Base-by-base conservation (phyloP, 2,113 vertebrate genomes). In the Brachionichthys hirsutus region DNA sequence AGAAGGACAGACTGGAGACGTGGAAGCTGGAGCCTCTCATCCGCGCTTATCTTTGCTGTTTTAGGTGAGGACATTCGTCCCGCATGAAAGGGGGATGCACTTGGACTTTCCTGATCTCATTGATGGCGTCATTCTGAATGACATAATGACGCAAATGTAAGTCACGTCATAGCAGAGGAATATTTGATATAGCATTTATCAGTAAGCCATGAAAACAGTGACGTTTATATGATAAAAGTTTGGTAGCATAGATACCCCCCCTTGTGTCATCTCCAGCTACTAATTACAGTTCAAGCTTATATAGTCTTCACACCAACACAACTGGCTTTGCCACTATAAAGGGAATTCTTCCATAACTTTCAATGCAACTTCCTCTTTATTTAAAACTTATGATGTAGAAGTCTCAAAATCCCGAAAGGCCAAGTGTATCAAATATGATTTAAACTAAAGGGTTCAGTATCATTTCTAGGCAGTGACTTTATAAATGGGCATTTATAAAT, bases 121-220 rank as follows among this genome's bases (percentile, higher is more conserved):
- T 67, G 89, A 90, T 67, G 90, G 90, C 62, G 69, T 88, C 43
- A 78, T 88, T 54, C 12, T 91, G 62, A 91, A 85, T 12, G 73
- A 85, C 43, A 78, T 91, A 17, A 90, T 91, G 88, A 70, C 67
- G 35, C 78, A 90, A 68, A 90, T 91, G 90, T 91, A 75, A 89
- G 88, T 85, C 24, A 12, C 34, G 5, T 54, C n/a, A 15, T 36
- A 34, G 18, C 43, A 19, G 18, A 35, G 34, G 5, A 35, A 9
- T 35, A 35, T 38, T 12, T 38, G 36, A 38, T 38, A 10, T 10
- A 9, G 36, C 9, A 38, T 38, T 10, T 3, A 38, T 38, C 12
- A 38, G 36, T 38, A 38, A 38, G 24, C 8, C 24, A 30, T 30
- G 1, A 30, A 30, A 30, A 30, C 24, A 6, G 24, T 30, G 24